phyloP scores from a whole-genome alignment of 2,113 vertebrate species.

The Scatophagus argus region DNA sequence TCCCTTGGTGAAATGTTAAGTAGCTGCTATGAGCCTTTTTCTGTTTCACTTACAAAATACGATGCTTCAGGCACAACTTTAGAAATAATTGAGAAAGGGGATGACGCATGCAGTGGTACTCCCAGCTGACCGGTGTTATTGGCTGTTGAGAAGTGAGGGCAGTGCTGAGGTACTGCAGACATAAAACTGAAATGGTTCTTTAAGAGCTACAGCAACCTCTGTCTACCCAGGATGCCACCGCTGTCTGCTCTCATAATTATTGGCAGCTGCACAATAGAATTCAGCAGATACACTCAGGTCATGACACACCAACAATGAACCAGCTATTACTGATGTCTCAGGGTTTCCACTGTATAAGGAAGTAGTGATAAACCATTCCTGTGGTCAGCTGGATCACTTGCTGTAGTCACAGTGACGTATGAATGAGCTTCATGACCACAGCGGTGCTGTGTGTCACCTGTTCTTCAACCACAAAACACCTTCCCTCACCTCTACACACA shows the following conservation, averaged over 20 bases:
- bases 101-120: background rate
- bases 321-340: background rate
- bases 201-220: background rate
- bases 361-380: background rate
- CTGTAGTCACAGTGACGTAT: conserved; percentile 15
- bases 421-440: background rate
- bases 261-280: background rate
- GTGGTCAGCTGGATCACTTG: background rate
- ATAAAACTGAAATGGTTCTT: background rate
- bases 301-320: background rate
- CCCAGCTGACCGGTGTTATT: background rate
- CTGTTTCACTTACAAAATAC: background rate
- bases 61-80: conserved; percentile 14
- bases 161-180: background rate
- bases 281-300: background rate
- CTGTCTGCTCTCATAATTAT: background rate
- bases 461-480: background rate
- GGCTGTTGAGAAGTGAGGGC: background rate
- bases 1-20: background rate
- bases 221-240: background rate
- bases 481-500: background rate
- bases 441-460: background rate
- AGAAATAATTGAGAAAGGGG: conserved; percentile 26
- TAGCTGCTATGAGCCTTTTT: background rate
- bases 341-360: background rate